Base-by-base conservation (phyloP, 2,797 vertebrate species). In the Sebastiscus albofasciatus region DNA sequence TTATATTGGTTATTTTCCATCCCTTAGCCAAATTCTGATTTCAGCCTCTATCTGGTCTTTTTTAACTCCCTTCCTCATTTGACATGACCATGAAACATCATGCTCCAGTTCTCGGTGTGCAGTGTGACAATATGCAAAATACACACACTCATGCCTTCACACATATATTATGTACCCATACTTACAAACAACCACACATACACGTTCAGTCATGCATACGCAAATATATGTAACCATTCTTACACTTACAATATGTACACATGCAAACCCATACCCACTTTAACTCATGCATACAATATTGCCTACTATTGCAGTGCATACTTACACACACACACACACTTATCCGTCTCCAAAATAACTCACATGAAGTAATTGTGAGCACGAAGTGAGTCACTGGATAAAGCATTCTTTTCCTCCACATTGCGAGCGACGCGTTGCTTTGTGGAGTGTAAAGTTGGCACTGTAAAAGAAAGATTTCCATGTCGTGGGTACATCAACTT, bases 101-200 rank as follows among this genome's bases (percentile, higher is more conserved):
- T 56, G 87, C 86, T 81, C 87, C 65, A 89, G 54, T 87, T 89
- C 73, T 73, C 42, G 1, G 2, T 75, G 34, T 66, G 66, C 75
- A 52, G 16, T 58, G 46, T 49, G n/a, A 52, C 31, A 49, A 72
- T 60, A 67, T 83, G 52, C 26, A 75, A 65, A 85, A 65, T 49
- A 66, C 39, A 70, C 54, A 83, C 55, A 72, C 42, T 68, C 26
- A 14, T 64, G 67, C 52, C 55, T 85, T 82, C 77, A 77, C 58
- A 83, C 72, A 80, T 65, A 33, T n/a, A 71, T 81, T 36, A 86
- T 60, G 69, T 70, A 31, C 29, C 18, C 55, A 39, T 72, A 16
- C 71, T 29, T 67, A 71, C 46, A 74, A 73, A 75, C 66, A 79
- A 72, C 54, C 36, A 29, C 39, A 75, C 12, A 66, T 59, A 75